These are phyloP conservation scores for Gnathonemus longibarbis DNA, from an alignment of 2,113 vertebrate genomes.

Conservation along the genomic window DNA sequence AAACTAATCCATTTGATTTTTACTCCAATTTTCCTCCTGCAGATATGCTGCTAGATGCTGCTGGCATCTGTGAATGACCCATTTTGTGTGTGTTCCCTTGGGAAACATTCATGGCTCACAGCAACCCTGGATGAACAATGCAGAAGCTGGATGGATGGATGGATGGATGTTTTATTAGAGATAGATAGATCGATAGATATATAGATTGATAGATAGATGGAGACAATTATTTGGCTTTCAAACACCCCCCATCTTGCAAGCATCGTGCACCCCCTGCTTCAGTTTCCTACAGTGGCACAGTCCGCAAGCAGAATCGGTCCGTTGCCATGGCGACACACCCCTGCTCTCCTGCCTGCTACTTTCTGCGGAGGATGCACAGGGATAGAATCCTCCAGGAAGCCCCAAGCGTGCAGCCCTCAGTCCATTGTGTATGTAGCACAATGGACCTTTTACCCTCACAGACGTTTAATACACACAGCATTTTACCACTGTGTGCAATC, in stretches of 20 bases:
- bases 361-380: not conserved
- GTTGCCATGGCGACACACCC: constrained; percentile 17
- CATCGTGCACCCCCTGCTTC: not conserved
- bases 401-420: not conserved
- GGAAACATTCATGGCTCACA: not conserved
- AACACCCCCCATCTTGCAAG: not conserved
- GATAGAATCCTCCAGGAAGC: not conserved
- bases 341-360: not conserved
- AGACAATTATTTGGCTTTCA: not conserved
- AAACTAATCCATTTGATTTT: not conserved
- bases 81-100: not conserved
- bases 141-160: not conserved
- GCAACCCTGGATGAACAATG: not conserved
- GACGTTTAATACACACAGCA: not conserved
- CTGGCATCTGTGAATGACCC: not conserved
- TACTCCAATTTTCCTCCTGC: not conserved
- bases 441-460: not conserved
- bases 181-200: not conserved
- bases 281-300: not conserved
- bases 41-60: not conserved
- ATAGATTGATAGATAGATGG: not conserved
- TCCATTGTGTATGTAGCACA: not conserved
- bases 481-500: not conserved
- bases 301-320: not conserved
- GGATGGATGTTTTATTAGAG: not conserved